A percentile compares a stretch with the other conserved stretches of the same genome.
phyloP scores from a whole-genome alignment of 2,888 invertebrate species.

The Apodemia zela region DNA sequence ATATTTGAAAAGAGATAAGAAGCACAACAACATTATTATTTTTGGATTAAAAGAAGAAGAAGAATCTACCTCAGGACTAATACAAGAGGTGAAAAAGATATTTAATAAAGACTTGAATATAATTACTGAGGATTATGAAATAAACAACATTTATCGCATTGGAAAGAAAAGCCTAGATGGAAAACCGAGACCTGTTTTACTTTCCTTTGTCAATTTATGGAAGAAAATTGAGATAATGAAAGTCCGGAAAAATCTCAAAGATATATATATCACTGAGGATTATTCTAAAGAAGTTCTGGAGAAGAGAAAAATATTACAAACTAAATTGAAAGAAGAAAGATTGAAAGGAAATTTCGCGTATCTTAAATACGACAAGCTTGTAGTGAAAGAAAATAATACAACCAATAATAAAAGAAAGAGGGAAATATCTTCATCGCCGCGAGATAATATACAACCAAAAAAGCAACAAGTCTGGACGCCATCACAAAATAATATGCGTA shows the following conservation, averaged over 20 bases:
- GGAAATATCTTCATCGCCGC: neutral
- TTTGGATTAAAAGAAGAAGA: constrained; percentile 24
- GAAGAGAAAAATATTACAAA: constrained; percentile 18
- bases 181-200: constrained; percentile 11
- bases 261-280: constrained; percentile 18
- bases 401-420: constrained; percentile 17
- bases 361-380: neutral
- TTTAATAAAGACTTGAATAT: constrained; percentile 20
- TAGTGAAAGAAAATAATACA: constrained; percentile 17
- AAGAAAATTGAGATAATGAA: constrained; percentile 22
- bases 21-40: constrained; percentile 23
- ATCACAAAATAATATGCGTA: neutral
- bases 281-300: constrained; percentile 17
- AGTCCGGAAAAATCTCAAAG: constrained; percentile 17
- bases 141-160: constrained; percentile 4
- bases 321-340: constrained; percentile 1
- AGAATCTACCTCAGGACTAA: constrained; percentile 22
- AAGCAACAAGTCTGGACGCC: neutral
- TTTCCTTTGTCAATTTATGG: constrained; percentile 23
- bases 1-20: constrained; percentile 6
- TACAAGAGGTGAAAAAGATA: constrained; percentile 23
- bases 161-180: neutral
- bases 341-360: neutral
- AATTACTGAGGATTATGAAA: neutral
- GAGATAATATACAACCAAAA: neutral